Base-by-base conservation (phyloP, 2,888 invertebrate species). In the Polyploca ridens region DNA sequence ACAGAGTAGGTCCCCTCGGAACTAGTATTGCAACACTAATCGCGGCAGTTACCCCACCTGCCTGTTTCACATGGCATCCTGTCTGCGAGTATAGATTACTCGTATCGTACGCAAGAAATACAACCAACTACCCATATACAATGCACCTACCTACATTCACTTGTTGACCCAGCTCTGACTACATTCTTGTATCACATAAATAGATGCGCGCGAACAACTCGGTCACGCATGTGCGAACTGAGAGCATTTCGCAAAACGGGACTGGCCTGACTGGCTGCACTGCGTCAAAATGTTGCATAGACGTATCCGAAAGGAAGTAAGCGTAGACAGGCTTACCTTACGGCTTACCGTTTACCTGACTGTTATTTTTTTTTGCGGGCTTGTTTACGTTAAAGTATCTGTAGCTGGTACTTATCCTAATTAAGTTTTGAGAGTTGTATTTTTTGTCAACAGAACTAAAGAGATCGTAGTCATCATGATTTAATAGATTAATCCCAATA, bases 11-110 rank as follows among this genome's bases (percentile, higher is more conserved):
- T 44, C 6, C 41, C 38, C 41, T 61, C 77, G 74, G 63, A 65
- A 64, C 67, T 65, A 66, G 64, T 73, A 75, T 71, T 77, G 82
- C 82, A 70, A 70, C 66, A 73, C 76, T 76, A 75, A 79, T 76
- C n/a, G 65, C 57, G 10, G n/a, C 46, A 63, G 69, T 81, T 82
- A 73, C 80, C 65, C 63, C 75, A 81, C 74, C 71, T 69, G 61
- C 62, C 71, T 46, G 46, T 46, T 70, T 77, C 77, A 79, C 78
- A 75, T 65, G 69, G 67, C 73, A 77, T 83, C 81, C 79, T 81
- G 74, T 58, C 4, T 10, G 65, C 38, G n/a, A 13, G 57, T 35
- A 10, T 49, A 54, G 64, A 49, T 63, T 67, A 35, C 16, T 27
- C 54, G 61, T 57, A 33, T 54, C 35, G 41, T 35, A 8, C 46